Percentiles rank a stretch among this genome's conserved stretches.
Evolutionary conservation across 2,888 invertebrate species (phyloP).

Genomic region (Heliconius charithonia): DNA sequence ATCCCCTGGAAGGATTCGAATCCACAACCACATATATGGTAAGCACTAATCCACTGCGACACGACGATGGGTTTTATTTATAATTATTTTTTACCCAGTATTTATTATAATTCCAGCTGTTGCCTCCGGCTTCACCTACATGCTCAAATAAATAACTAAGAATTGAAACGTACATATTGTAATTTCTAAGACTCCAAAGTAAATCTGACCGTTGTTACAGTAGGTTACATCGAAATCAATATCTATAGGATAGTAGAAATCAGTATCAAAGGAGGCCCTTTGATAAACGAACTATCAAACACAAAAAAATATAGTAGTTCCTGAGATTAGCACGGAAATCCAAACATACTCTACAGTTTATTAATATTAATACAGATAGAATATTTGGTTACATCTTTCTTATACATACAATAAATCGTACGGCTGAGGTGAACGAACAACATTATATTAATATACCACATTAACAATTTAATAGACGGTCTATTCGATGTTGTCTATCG

Average conservation of each 20-base stretch:
- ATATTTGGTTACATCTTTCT: constrained; percentile 30
- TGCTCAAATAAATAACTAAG: neutral
- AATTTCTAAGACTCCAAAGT: neutral
- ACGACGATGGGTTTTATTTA: neutral
- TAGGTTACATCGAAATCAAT: too few species aligned
- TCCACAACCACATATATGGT: neutral
- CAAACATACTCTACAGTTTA: too few species aligned
- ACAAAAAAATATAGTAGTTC: too few species aligned
- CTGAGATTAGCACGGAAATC: too few species aligned
- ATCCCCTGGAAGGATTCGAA: too few species aligned
- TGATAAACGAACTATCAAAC: too few species aligned
- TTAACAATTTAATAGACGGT: constrained; percentile 35
- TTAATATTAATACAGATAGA: neutral
- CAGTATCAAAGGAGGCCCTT: too few species aligned
- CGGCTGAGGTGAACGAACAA: constrained; percentile 41
- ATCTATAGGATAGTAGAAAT: too few species aligned
- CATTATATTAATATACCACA: constrained; percentile 26
- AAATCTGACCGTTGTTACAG: too few species aligned
- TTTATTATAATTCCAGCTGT: neutral
- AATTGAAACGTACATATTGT: neutral
- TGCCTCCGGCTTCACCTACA: neutral
- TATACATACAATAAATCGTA: constrained; percentile 30
- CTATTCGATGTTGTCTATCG: neutral
- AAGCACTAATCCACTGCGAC: neutral
- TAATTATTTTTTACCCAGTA: too few species aligned